Percentiles rank a stretch among this genome's conserved stretches.
Evolutionary conservation across 2,888 invertebrate species (phyloP).

Genomic region (Caenorhabditis afra): DNA sequence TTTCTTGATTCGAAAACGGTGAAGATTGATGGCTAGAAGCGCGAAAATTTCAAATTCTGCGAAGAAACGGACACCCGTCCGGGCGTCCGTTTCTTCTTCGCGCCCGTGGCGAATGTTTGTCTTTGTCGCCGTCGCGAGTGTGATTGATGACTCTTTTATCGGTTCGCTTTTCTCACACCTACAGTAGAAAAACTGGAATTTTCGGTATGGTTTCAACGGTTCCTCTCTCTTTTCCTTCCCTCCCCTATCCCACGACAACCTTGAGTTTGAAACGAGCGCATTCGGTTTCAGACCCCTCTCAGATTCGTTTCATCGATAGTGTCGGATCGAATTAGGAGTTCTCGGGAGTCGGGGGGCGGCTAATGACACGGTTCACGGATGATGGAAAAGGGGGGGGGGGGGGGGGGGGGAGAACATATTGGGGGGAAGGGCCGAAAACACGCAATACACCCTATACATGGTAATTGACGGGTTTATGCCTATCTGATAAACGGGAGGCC

Average conservation of each 20-base stretch:
- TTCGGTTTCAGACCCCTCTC: background rate
- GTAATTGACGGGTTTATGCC: slow-evolving; percentile 2
- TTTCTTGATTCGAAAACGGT: no score
- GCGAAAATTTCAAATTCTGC: background rate
- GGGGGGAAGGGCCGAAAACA: slow-evolving; percentile 6
- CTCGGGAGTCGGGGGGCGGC: background rate
- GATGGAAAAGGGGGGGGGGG: no score
- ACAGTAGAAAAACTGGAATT: slow-evolving; percentile 14
- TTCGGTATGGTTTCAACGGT: slow-evolving; percentile 11
- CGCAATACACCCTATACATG: slow-evolving; percentile 9
- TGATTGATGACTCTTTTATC: slow-evolving; percentile 13
- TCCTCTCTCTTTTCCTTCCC: no score
- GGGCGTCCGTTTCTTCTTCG: no score
- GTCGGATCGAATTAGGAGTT: slow-evolving; percentile 40
- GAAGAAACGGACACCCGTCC: no score
- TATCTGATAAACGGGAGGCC: slow-evolving; percentile 19
- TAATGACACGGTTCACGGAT: slow-evolving; percentile 19
- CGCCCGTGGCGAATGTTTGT: slow-evolving; percentile 19
- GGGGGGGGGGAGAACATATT: background rate
- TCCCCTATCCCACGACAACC: background rate
- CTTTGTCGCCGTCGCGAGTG: slow-evolving; percentile 11
- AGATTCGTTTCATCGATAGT: slow-evolving; percentile 11
- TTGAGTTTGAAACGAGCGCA: background rate
- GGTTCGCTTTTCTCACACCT: background rate
- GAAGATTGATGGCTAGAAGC: no score